phyloP scores from a whole-genome alignment of 2,888 invertebrate genomes.

The Synanthedon tipuliformis region DNA sequence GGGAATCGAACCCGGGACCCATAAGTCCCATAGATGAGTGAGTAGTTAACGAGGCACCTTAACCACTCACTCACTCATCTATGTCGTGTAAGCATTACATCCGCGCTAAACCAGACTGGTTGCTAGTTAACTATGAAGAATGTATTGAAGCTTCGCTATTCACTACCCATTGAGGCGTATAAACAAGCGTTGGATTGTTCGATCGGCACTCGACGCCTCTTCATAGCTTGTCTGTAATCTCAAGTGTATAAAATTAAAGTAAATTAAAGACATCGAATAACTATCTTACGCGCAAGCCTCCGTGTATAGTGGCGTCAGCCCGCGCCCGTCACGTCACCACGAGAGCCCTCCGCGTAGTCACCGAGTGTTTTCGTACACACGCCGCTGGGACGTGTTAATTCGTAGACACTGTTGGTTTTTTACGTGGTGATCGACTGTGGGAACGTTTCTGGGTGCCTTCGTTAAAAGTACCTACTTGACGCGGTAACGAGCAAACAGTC shows the following conservation, averaged over 20 bases:
- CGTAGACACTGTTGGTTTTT: conserved; percentile 64
- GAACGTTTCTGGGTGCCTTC: conserved; percentile 64
- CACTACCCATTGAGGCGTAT: conserved; percentile 19
- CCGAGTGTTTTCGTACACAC: conserved; percentile 67
- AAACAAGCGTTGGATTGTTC: conserved; percentile 17
- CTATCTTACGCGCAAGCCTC: conserved; percentile 47
- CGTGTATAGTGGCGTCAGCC: conserved; percentile 33
- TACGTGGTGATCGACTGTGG: conserved; percentile 66
- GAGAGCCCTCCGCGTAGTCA: conserved; percentile 55
- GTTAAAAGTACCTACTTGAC: conserved; percentile 60
- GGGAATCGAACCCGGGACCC: too few relatives aligned
- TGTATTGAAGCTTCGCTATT: neutral
- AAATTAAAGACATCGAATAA: conserved; percentile 55
- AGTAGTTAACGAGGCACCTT: too few relatives aligned
- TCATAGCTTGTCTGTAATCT: conserved; percentile 18
- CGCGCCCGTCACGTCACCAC: conserved; percentile 38
- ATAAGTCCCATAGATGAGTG: too few relatives aligned
- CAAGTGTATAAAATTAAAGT: conserved; percentile 51
- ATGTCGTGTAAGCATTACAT: too few relatives aligned
- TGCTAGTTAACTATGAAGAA: too few relatives aligned
- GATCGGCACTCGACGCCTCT: conserved; percentile 41
- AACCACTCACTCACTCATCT: too few relatives aligned
- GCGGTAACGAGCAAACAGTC: conserved; percentile 64
- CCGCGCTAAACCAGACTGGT: too few relatives aligned
- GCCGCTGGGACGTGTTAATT: conserved; percentile 67